Conservation (phyloP, 1,140 invertebrate genomes). For the Cephus cinctus region DNA sequence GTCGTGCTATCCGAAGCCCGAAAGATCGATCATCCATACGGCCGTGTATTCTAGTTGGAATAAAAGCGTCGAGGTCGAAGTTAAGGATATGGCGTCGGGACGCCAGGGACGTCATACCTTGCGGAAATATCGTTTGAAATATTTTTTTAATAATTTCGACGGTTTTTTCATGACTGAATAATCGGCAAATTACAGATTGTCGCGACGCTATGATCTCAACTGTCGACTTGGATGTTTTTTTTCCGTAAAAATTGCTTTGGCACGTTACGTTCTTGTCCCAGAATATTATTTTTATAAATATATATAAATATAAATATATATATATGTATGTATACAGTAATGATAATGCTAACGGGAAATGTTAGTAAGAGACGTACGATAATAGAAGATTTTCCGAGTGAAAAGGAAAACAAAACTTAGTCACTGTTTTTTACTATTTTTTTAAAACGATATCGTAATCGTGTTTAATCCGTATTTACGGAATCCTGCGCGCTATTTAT, state of each 20-base stretch:
- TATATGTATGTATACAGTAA: conserved; percentile 46
- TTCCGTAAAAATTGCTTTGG: conserved; percentile 30
- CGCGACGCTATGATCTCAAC: conserved; percentile 4
- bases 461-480: conserved; percentile 45
- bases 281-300: conserved; percentile 53
- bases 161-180: no score
- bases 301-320: conserved; percentile 31
- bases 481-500: conserved; percentile 52
- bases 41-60: no score
- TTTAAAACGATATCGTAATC: conserved; percentile 42
- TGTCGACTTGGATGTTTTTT: background rate
- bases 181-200: no score
- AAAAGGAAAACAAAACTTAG: conserved; percentile 39
- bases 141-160: no score
- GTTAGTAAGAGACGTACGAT: background rate
- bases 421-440: conserved; percentile 57
- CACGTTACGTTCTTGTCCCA: conserved; percentile 30
- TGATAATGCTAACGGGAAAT: conserved; percentile 22
- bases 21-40: no score
- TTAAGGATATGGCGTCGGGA: no score
- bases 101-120: no score
- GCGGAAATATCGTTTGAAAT: no score
- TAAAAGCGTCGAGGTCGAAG: no score
- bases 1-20: no score
- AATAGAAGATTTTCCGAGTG: background rate